Percentiles rank a stretch among this genome's conserved stretches.
Conservation (phyloP, 1,140 invertebrate species). For the Orchestia grillus region DNA sequence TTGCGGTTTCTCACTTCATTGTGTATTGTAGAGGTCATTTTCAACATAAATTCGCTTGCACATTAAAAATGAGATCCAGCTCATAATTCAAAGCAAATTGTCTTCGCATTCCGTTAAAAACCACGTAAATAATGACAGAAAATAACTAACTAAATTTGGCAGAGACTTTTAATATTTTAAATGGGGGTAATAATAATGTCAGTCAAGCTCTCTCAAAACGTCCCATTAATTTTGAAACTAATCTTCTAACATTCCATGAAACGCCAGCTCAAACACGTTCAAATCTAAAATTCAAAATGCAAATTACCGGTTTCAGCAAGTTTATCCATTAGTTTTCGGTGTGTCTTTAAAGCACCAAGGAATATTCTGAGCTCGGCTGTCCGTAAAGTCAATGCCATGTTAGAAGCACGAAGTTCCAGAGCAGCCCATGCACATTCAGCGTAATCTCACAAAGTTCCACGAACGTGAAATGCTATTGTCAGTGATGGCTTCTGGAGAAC, state of each 20-base stretch:
- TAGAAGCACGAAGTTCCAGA: not conserved
- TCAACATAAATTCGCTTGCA: no score
- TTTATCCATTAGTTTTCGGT: not conserved
- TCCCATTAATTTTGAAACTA: not conserved
- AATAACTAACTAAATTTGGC: not conserved
- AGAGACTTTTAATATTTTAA: not conserved
- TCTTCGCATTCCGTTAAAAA: not conserved
- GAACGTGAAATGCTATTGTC: conserved; percentile 24
- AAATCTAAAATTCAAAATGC: not conserved
- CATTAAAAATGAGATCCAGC: not conserved
- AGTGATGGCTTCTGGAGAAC: not conserved
- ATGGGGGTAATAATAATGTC: not conserved
- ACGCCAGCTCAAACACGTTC: not conserved
- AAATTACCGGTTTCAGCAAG: not conserved
- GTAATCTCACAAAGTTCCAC: conserved; percentile 5
- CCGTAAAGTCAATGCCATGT: not conserved
- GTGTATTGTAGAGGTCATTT: no score
- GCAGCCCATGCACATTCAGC: not conserved
- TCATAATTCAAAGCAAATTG: not conserved
- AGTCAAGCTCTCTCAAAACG: not conserved
- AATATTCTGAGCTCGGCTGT: not conserved
- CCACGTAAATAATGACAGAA: no score
- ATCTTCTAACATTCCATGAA: not conserved
- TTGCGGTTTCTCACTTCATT: not conserved
- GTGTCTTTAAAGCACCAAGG: not conserved